phyloP scores from a whole-genome alignment of 2,888 invertebrate species.

The Brassicogethes aeneus region DNA sequence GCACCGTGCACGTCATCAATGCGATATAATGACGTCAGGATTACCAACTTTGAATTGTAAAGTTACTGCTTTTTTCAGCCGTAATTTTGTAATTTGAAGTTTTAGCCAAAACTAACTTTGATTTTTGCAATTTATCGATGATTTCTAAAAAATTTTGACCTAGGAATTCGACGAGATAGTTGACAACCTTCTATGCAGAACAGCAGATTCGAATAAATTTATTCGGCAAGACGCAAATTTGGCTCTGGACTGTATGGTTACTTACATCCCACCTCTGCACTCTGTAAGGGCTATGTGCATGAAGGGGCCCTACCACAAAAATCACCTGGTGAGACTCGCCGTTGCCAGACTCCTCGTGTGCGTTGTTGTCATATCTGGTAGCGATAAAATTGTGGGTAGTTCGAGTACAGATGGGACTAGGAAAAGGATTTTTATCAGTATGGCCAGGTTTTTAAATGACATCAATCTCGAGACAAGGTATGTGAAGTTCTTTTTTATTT shows the following conservation, averaged over 20 bases:
- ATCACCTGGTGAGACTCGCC: conserved; percentile 56
- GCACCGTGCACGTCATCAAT: no score
- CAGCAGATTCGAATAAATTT: conserved; percentile 64
- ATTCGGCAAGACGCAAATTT: conserved; percentile 67
- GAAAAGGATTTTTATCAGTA: conserved; percentile 40
- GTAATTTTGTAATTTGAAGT: no score
- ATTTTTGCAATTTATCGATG: not conserved
- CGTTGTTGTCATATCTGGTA: conserved; percentile 54
- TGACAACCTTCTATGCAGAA: conserved; percentile 54
- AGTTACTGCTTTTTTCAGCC: no score
- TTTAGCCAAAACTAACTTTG: no score
- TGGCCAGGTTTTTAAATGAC: conserved; percentile 46
- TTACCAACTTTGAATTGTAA: no score
- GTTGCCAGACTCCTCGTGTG: conserved; percentile 56
- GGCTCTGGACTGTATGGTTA: conserved; percentile 60
- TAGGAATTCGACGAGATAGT: conserved; percentile 69
- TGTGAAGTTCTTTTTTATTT: not conserved
- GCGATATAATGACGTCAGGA: no score
- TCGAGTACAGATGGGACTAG: conserved; percentile 45
- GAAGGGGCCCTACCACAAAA: conserved; percentile 50
- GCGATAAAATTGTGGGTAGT: conserved; percentile 48
- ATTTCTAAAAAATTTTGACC: no score
- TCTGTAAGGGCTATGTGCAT: conserved; percentile 45
- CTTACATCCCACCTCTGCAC: conserved; percentile 52
- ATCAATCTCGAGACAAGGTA: conserved; percentile 46